Conservation (phyloP, 1,140 invertebrate species). For the Ylistrum balloti region DNA sequence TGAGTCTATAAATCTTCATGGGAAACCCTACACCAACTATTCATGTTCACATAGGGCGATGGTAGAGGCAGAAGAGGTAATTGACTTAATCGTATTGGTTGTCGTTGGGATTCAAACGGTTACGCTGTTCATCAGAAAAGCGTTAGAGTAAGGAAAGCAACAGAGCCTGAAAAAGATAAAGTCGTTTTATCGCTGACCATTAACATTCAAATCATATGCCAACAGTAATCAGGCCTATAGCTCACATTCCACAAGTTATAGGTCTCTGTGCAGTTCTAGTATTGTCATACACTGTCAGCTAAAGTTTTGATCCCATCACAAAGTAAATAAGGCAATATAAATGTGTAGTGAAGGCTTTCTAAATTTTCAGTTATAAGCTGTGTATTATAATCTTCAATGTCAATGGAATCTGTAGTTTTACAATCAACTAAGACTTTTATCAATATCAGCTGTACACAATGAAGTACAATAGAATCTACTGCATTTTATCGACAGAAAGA, state of each 20-base stretch:
- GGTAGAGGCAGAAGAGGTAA: not conserved
- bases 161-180: slow-evolving; percentile 38
- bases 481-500: too few species aligned
- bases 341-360: not conserved
- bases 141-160: slow-evolving; percentile 28
- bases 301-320: not conserved
- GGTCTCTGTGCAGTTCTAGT: not conserved
- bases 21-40: not conserved
- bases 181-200: not conserved
- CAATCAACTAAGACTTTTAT: too few species aligned
- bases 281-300: not conserved
- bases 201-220: not conserved
- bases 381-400: too few species aligned
- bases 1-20: not conserved
- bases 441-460: too few species aligned
- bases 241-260: not conserved
- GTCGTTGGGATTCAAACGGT: slow-evolving; percentile 29
- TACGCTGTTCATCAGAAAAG: slow-evolving; percentile 22
- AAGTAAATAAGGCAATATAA: not conserved
- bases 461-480: too few species aligned
- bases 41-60: not conserved
- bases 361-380: too few species aligned
- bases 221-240: not conserved
- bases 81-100: slow-evolving; percentile 37
- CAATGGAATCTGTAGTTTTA: too few species aligned